A percentile compares a stretch with the other conserved stretches of the same genome.
Conservation (phyloP, 2,113 vertebrate species). For the Suncus etruscus region DNA sequence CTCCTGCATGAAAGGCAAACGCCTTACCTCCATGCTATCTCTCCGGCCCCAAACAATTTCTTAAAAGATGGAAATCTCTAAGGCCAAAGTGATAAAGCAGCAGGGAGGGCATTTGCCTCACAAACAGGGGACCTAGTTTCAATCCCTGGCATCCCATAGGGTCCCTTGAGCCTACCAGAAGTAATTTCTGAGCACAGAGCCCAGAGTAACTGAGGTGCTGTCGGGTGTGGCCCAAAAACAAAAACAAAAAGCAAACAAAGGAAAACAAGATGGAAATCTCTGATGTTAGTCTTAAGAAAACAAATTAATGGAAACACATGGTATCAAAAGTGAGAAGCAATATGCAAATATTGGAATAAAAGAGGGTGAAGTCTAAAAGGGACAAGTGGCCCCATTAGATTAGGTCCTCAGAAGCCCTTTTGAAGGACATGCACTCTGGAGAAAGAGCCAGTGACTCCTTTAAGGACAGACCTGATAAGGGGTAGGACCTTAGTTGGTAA, state of each 20-base stretch:
- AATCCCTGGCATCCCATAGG: too few species aligned
- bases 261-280: neutral
- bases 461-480: neutral
- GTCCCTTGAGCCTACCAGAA: too few species aligned
- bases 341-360: constrained; percentile 58
- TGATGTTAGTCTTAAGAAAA: constrained; percentile 33
- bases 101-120: too few species aligned
- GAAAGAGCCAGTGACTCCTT: constrained; percentile 17
- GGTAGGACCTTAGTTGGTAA: neutral
- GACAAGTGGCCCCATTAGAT: neutral
- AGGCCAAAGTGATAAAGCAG: neutral
- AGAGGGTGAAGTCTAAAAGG: neutral
- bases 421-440: neutral
- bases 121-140: too few species aligned
- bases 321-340: neutral
- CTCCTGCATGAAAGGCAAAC: too few species aligned
- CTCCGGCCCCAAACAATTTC: neutral
- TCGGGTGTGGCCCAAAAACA: too few species aligned
- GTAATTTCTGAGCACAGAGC: too few species aligned
- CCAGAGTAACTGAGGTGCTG: too few species aligned
- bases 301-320: neutral
- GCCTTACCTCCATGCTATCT: too few species aligned
- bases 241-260: too few species aligned
- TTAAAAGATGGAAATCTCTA: neutral
- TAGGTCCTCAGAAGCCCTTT: constrained; percentile 5